Percentiles rank a stretch among this genome's conserved stretches.
phyloP scores from a whole-genome alignment of 1,140 invertebrate species.

The Penaeus chinensis region DNA sequence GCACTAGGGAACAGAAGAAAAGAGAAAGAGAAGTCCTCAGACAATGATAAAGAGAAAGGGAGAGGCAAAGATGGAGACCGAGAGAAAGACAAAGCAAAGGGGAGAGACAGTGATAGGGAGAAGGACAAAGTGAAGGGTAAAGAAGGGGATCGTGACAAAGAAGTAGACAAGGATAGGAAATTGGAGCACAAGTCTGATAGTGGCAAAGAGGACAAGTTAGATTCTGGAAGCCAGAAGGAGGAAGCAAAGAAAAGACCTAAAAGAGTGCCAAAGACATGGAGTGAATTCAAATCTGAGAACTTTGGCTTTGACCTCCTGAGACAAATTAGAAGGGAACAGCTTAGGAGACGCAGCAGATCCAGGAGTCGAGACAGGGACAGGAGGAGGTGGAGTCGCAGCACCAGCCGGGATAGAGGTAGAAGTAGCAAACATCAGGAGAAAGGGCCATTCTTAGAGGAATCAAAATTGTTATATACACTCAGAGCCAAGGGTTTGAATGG shows the following conservation, averaged over 20 bases:
- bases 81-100: constrained; percentile 25
- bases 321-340: constrained; percentile 23
- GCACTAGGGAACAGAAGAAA: constrained; percentile 6
- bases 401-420: constrained; percentile 12
- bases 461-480: constrained; percentile 31
- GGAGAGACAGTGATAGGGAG: constrained; percentile 6
- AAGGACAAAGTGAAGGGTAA: constrained; percentile 33
- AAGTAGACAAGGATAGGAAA: not conserved
- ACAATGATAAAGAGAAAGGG: not conserved
- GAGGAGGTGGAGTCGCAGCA: constrained; percentile 11
- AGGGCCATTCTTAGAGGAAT: not conserved
- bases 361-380: constrained; percentile 6
- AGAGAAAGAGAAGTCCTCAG: constrained; percentile 27
- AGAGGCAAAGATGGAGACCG: constrained; percentile 19
- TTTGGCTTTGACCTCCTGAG: constrained; percentile 40
- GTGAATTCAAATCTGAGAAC: constrained; percentile 46
- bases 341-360: constrained; percentile 17
- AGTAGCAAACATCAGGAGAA: not conserved
- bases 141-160: constrained; percentile 1
- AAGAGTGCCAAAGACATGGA: constrained; percentile 38
- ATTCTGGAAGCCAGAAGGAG: constrained; percentile 1
- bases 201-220: constrained; percentile 28
- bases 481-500: constrained; percentile 7
- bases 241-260: constrained; percentile 21
- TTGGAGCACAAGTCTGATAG: not conserved